phyloP scores from a whole-genome alignment of 2,113 vertebrate genomes.

The Salvelinus namaycush region DNA sequence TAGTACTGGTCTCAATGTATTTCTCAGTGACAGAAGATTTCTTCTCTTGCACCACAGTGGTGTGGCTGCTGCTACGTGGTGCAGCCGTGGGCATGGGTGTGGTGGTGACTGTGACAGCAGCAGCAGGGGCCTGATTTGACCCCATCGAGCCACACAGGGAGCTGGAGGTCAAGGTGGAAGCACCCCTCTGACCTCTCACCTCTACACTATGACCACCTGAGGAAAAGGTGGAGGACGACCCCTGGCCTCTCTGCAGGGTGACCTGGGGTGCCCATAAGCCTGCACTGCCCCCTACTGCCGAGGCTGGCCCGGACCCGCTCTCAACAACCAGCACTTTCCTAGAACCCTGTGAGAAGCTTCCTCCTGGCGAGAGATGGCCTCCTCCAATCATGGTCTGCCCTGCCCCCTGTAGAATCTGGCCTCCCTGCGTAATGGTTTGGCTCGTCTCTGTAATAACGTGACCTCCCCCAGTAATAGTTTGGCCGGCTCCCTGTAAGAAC shows the following conservation, averaged over 20 bases:
- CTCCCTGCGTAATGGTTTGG: constrained; percentile 10
- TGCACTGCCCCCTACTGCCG: constrained; percentile 18
- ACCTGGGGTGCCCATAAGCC: constrained; percentile 1
- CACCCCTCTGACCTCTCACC: constrained; percentile 18
- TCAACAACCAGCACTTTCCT: constrained; percentile 53
- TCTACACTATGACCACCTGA: constrained; percentile 34
- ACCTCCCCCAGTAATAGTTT: constrained; percentile 4
- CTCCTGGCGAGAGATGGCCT: neutral
- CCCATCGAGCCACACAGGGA: constrained; percentile 26
- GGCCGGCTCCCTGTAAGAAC: constrained; percentile 9
- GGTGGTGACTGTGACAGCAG: constrained; percentile 28
- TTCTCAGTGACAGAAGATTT: neutral
- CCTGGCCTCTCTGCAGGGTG: constrained; percentile 1
- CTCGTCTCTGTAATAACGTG: neutral
- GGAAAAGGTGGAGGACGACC: neutral
- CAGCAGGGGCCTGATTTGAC: constrained; percentile 38
- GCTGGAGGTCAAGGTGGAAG: constrained; percentile 25
- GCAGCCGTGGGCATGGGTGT: constrained; percentile 22
- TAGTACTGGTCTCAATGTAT: constrained; percentile 31
- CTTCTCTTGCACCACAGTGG: constrained; percentile 50
- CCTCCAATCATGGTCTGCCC: neutral
- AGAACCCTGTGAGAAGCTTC: constrained; percentile 44
- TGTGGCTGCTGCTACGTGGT: constrained; percentile 39
- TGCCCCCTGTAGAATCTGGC: neutral
- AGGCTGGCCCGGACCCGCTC: constrained; percentile 28